These are phyloP conservation scores for Hippocampus mohnikei DNA, from an alignment of 2,113 vertebrate genomes.

Conservation along the genomic window DNA sequence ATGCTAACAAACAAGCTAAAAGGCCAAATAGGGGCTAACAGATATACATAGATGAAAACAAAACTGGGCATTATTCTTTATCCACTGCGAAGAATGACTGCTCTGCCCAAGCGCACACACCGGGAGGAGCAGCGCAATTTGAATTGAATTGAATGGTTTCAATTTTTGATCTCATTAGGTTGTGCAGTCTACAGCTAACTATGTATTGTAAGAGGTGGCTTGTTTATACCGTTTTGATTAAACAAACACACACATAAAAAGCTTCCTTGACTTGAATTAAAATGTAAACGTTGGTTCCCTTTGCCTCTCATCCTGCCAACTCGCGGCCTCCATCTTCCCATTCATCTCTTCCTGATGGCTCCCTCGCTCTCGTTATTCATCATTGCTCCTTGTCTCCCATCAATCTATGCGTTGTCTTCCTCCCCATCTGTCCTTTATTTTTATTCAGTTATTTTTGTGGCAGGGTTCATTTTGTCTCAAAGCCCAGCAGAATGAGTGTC, in stretches of 20 bases:
- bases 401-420: conserved; percentile 10
- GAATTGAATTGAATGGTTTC: too few species aligned
- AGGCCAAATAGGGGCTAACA: too few species aligned
- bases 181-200: too few species aligned
- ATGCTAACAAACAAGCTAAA: too few species aligned
- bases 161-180: too few species aligned
- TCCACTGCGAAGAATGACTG: background rate
- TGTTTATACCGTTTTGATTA: background rate
- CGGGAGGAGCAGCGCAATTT: too few species aligned
- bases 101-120: background rate
- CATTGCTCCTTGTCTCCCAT: conserved; percentile 1
- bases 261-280: background rate
- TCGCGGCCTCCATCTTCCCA: background rate
- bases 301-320: background rate
- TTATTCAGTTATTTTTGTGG: background rate
- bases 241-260: too few species aligned
- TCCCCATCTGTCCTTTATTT: conserved; percentile 11
- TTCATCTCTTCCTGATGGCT: background rate
- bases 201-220: background rate
- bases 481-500: conserved; percentile 76
- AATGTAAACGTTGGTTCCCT: background rate
- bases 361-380: background rate
- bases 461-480: conserved; percentile 30
- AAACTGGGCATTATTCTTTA: background rate
- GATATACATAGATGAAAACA: too few species aligned